Percentiles rank a stretch among this genome's conserved stretches.
phyloP scores from a whole-genome alignment of 1,140 invertebrate species.

The Aporrectodea caliginosa region DNA sequence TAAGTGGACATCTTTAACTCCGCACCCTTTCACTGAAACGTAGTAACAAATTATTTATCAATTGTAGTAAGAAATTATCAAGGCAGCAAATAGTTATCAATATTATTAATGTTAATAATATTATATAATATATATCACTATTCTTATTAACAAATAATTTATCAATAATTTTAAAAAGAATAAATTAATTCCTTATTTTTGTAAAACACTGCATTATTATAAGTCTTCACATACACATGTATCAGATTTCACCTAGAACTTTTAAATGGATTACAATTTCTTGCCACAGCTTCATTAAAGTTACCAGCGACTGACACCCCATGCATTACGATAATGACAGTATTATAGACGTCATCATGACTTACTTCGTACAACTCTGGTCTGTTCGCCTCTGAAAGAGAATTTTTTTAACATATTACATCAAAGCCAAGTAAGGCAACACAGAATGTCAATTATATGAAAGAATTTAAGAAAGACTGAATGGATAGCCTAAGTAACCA shows the following conservation, averaged over 20 bases:
- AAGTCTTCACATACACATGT: no score
- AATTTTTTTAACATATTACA: not conserved
- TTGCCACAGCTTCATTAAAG: no score
- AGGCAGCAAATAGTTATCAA: not conserved
- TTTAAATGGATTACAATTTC: no score
- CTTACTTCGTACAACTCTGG: slow-evolving; percentile 19
- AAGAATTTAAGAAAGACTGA: not conserved
- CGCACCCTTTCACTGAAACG: not conserved
- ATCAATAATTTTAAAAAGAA: not conserved
- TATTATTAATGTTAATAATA: not conserved
- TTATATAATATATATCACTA: not conserved
- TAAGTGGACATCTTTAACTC: not conserved
- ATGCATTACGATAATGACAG: no score
- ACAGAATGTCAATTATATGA: not conserved
- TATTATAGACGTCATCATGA: not conserved
- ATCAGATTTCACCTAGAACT: no score
- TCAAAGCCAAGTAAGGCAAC: not conserved
- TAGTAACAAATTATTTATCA: not conserved
- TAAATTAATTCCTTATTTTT: not conserved
- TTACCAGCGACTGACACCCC: no score
- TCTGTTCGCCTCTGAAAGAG: slow-evolving; percentile 1
- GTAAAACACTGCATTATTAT: not conserved
- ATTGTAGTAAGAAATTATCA: not conserved
- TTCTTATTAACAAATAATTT: not conserved
- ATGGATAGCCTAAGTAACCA: not conserved